phyloP scores from a whole-genome alignment of 2,888 invertebrate species.

The Idaea dimidiata region DNA sequence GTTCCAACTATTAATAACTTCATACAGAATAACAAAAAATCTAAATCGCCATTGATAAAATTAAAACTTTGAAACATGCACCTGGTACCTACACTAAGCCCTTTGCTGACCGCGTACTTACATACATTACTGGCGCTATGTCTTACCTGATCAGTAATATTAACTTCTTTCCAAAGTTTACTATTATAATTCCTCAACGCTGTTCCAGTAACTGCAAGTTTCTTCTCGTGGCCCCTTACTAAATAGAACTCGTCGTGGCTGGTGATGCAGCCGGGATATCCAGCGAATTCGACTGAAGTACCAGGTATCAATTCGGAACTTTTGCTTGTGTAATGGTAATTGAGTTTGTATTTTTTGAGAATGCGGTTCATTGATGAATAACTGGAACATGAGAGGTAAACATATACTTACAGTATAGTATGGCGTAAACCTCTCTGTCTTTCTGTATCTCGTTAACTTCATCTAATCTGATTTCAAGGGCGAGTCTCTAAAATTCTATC shows the following conservation, averaged over 20 bases:
- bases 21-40: too few species aligned
- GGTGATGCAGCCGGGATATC: constrained; percentile 90
- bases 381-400: constrained; percentile 50
- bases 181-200: constrained; percentile 88
- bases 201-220: constrained; percentile 88
- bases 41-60: too few species aligned
- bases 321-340: constrained; percentile 83
- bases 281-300: constrained; percentile 86
- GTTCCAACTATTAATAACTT: too few species aligned
- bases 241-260: constrained; percentile 92
- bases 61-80: too few species aligned
- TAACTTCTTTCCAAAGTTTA: constrained; percentile 85
- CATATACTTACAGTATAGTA: background rate
- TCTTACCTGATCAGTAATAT: constrained; percentile 81
- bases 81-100: too few species aligned
- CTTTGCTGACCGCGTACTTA: background rate
- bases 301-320: constrained; percentile 81
- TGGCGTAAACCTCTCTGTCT: background rate
- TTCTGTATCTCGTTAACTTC: background rate
- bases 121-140: background rate
- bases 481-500: background rate
- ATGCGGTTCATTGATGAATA: constrained; percentile 91
- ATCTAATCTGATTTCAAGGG: background rate
- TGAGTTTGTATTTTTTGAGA: constrained; percentile 91
- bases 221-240: constrained; percentile 79